Evolutionary conservation across 2,797 vertebrate species (phyloP).

Genomic region (Darevskia nairensis): DNA sequence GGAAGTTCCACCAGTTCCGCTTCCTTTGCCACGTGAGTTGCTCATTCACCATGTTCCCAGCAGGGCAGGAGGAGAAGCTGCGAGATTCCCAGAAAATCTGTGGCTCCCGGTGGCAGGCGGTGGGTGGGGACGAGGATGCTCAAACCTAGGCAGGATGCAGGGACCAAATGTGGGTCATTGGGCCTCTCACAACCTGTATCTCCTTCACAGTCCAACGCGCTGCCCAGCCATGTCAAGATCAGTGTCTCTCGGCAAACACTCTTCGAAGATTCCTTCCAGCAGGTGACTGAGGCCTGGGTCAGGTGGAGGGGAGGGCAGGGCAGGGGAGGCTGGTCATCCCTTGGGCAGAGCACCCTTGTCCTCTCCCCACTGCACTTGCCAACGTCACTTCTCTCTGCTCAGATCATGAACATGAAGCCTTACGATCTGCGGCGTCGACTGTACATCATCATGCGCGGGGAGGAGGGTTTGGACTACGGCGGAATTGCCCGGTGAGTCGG

Average conservation of each 20-base stretch:
- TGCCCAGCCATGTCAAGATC: constrained; percentile 98
- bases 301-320: fast-evolving
- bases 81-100: too few species aligned
- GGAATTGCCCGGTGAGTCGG: constrained; percentile 92
- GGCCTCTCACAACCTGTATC: background rate
- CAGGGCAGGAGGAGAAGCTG: too few species aligned
- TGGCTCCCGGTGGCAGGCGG: too few species aligned
- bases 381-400: background rate
- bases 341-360: too few species aligned
- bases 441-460: constrained; percentile 98
- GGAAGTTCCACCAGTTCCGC: constrained; percentile 99
- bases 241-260: constrained; percentile 95
- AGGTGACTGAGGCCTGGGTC: constrained; percentile 80
- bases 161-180: background rate
- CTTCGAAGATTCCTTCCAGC: constrained; percentile 98
- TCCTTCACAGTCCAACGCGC: constrained; percentile 87
- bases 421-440: constrained; percentile 94
- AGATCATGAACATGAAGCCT: constrained; percentile 99
- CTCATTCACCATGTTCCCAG: too few species aligned
- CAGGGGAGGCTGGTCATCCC: background rate
- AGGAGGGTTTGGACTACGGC: constrained; percentile 96
- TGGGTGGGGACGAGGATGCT: fast-evolving
- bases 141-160: fast-evolving
- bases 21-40: constrained; percentile 96
- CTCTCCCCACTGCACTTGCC: background rate